These are phyloP conservation scores for Pecten maximus DNA, from an alignment of 2,888 invertebrate species.

Conservation along the genomic window DNA sequence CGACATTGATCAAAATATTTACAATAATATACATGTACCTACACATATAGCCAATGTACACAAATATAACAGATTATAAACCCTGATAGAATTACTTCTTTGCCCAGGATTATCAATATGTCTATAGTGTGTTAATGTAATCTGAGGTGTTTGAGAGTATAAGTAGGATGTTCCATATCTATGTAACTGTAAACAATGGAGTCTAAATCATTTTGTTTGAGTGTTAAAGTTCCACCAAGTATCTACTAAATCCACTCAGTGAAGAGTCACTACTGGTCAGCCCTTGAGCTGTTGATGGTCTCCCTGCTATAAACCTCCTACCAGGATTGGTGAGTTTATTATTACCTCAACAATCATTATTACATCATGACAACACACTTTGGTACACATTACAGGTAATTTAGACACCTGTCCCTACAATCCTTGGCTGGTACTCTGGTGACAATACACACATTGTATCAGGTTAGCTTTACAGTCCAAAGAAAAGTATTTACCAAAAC, in stretches of 20 bases:
- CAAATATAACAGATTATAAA: too few species aligned
- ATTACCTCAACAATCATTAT: neutral
- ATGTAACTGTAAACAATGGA: too few species aligned
- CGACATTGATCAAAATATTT: too few species aligned
- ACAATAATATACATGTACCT: too few species aligned
- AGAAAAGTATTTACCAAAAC: neutral
- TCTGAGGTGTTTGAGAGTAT: too few species aligned
- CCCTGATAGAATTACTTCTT: too few species aligned
- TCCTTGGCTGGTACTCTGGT: neutral
- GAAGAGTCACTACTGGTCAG: neutral
- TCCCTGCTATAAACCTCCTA: neutral
- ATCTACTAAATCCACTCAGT: neutral
- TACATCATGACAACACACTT: neutral
- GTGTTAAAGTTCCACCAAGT: neutral
- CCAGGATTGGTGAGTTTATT: neutral
- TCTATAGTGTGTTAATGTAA: too few species aligned
- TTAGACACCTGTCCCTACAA: neutral
- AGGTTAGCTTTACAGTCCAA: neutral
- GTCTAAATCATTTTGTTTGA: neutral
- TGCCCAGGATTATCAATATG: too few species aligned
- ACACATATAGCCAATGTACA: too few species aligned
- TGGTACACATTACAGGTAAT: neutral
- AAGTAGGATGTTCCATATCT: too few species aligned
- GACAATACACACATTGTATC: neutral
- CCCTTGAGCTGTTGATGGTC: neutral